phyloP scores from a whole-genome alignment of 2,797 vertebrate species.

The Coregonus ussuriensis region DNA sequence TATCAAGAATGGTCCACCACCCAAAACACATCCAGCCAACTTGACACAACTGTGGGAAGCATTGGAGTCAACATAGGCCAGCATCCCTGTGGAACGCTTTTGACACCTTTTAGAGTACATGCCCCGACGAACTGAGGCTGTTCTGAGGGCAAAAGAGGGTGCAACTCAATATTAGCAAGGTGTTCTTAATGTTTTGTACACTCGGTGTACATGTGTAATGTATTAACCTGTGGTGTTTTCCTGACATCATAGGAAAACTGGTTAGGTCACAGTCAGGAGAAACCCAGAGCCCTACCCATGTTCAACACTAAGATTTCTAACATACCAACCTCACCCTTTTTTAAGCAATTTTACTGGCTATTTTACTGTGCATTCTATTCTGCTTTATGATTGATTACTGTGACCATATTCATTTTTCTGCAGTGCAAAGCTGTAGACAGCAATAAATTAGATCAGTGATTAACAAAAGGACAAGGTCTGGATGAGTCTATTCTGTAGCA shows the following conservation, averaged over 20 bases:
- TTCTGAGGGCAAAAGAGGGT: too few species aligned
- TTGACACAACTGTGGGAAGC: too few species aligned
- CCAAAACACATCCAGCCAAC: too few species aligned
- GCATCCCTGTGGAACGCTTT: too few species aligned
- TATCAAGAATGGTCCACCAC: too few species aligned
- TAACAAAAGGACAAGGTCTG: not conserved
- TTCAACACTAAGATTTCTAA: not conserved
- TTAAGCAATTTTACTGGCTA: not conserved
- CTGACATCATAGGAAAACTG: not conserved
- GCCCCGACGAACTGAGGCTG: too few species aligned
- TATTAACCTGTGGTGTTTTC: not conserved
- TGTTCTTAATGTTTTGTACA: too few species aligned
- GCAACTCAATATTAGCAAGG: too few species aligned
- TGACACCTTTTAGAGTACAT: too few species aligned
- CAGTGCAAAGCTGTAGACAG: slow-evolving; percentile 1
- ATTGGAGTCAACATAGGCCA: too few species aligned
- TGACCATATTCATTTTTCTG: not conserved
- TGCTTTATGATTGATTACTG: not conserved
- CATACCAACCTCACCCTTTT: too few species aligned
- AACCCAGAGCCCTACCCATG: not conserved
- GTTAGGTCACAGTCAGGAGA: not conserved
- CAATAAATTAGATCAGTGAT: not conserved
- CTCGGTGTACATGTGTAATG: too few species aligned
- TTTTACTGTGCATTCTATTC: not conserved
- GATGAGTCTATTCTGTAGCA: not conserved